Evolutionary conservation across 92 coral and sea anemone genomes (phyloP).

Genomic region (Siderastrea radians): DNA sequence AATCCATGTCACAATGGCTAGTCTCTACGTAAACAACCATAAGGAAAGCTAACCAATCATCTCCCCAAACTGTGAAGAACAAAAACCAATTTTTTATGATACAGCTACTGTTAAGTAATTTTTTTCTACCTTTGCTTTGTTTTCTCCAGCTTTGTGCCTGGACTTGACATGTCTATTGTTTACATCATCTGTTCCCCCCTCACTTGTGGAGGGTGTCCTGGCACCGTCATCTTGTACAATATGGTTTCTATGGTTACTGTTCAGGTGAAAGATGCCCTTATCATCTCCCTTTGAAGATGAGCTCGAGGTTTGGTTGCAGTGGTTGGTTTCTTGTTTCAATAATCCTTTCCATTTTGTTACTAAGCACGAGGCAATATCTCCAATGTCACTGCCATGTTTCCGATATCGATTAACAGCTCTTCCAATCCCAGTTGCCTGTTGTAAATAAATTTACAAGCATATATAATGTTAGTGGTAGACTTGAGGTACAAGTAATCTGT

Average conservation of each 20-base stretch:
- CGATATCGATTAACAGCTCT: slow-evolving; percentile 84
- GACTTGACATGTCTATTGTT: background rate
- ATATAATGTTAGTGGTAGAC: too few relatives aligned
- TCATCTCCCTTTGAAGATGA: background rate
- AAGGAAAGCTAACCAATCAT: too few relatives aligned
- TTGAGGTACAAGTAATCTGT: too few relatives aligned
- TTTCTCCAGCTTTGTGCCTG: background rate
- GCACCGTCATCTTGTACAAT: background rate
- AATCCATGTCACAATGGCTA: too few relatives aligned
- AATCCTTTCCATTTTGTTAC: slow-evolving; percentile 85
- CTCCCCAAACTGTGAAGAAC: too few relatives aligned
- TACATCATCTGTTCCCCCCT: background rate
- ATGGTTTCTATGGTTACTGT: background rate
- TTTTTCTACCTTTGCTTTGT: background rate
- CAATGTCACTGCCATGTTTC: slow-evolving; percentile 74
- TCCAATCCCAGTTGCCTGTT: slow-evolving; percentile 95
- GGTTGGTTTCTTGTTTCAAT: slow-evolving; percentile 19
- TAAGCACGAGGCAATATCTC: slow-evolving; percentile 74
- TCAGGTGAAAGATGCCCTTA: slow-evolving; percentile 14
- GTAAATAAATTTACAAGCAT: too few relatives aligned
- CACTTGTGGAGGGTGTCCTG: background rate
- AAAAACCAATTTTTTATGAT: too few relatives aligned
- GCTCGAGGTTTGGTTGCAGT: background rate
- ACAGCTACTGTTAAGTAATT: too few relatives aligned
- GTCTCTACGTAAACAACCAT: too few relatives aligned